Conservation (phyloP, 2,888 invertebrate species). For the Nemotelus pantherinus region DNA sequence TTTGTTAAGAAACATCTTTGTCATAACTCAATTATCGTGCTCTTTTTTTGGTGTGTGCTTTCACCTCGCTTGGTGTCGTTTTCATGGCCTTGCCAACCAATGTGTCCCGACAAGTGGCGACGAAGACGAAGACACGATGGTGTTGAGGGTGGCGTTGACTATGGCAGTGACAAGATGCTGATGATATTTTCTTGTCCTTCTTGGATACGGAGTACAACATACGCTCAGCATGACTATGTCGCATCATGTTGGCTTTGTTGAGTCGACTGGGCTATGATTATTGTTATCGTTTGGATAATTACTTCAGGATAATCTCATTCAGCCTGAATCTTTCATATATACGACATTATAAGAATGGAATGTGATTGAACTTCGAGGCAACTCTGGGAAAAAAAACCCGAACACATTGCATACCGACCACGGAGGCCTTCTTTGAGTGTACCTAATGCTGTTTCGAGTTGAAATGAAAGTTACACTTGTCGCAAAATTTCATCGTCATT, state of each 20-base stretch:
- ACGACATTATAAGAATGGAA: not conserved
- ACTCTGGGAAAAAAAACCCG: not conserved
- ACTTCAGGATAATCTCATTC: constrained; percentile 16
- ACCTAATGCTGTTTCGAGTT: no score
- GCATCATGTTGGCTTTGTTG: not conserved
- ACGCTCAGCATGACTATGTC: not conserved
- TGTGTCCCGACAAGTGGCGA: not conserved
- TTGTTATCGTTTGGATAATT: constrained; percentile 30
- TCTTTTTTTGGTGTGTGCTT: constrained; percentile 37
- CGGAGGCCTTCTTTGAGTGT: no score
- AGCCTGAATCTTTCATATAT: no score
- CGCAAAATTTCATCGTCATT: not conserved
- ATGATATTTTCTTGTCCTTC: not conserved
- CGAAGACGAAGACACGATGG: not conserved
- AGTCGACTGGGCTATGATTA: constrained; percentile 11
- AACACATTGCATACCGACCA: no score
- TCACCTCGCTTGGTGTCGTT: not conserved
- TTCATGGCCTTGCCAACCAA: not conserved
- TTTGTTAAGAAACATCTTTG: constrained; percentile 48
- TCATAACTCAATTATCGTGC: constrained; percentile 49
- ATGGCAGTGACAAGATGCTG: no score
- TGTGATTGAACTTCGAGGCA: constrained; percentile 7
- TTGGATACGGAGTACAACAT: not conserved
- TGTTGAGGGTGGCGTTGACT: not conserved
- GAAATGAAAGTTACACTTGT: not conserved